Evolutionary conservation across 2,888 invertebrate species (phyloP).

Genomic region (Clepsis dumicolana): DNA sequence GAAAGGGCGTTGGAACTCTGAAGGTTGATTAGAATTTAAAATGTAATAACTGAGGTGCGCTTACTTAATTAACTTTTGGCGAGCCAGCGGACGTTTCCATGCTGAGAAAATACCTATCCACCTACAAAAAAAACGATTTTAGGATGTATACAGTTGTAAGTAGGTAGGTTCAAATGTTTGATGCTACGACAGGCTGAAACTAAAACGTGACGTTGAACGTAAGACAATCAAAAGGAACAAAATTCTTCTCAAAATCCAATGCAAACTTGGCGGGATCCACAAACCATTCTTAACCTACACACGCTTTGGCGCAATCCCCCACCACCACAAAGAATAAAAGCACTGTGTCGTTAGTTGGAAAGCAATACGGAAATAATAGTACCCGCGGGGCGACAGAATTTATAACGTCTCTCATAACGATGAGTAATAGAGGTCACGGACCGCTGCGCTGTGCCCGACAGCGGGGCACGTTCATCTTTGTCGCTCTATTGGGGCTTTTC

Average conservation of each 20-base stretch:
- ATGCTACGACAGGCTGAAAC: no score
- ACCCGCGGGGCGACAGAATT: constrained; percentile 36
- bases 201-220: no score
- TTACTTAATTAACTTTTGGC: constrained; percentile 4
- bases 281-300: not conserved
- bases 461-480: constrained; percentile 31
- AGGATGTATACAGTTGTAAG: no score
- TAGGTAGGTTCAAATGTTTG: no score
- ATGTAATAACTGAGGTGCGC: constrained; percentile 5
- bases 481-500: constrained; percentile 31
- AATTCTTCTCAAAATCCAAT: constrained; percentile 10
- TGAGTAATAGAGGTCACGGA: constrained; percentile 41
- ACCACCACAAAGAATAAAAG: not conserved
- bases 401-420: constrained; percentile 32
- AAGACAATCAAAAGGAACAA: constrained; percentile 14
- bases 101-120: constrained; percentile 3
- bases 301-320: not conserved
- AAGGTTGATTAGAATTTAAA: constrained; percentile 21
- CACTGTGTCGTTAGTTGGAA: constrained; percentile 25
- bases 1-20: constrained; percentile 7
- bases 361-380: constrained; percentile 28
- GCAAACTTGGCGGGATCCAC: not conserved
- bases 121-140: not conserved
- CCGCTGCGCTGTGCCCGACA: constrained; percentile 23
- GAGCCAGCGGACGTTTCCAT: not conserved